A percentile compares a stretch with the other conserved stretches of the same genome.
These are phyloP conservation scores for Drosophila prolongata DNA, from an alignment of 2,888 invertebrate species.

Conservation along the genomic window DNA sequence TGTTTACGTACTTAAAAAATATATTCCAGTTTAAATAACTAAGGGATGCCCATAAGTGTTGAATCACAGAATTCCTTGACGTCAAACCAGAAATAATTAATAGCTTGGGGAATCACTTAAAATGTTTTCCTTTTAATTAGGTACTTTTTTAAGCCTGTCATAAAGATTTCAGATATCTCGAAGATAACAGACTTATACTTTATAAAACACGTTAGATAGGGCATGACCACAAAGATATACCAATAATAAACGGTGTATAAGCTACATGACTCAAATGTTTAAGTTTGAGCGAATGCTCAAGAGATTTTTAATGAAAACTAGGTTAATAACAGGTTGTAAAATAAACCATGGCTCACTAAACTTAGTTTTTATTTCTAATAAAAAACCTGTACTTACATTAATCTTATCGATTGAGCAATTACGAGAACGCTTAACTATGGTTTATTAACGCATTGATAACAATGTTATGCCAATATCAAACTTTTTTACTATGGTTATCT, in stretches of 20 bases:
- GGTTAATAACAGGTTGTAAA: too few relatives aligned
- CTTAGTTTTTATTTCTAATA: background rate
- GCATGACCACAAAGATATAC: background rate
- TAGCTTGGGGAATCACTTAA: too few relatives aligned
- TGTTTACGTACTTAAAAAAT: background rate
- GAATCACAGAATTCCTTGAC: too few relatives aligned
- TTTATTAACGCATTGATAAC: background rate
- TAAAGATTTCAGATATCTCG: background rate
- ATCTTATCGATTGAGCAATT: constrained; percentile 5
- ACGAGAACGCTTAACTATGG: background rate
- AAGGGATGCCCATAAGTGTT: background rate
- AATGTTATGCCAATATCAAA: background rate
- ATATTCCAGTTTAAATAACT: background rate
- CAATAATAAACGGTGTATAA: too few relatives aligned
- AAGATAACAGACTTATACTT: background rate
- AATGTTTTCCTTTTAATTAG: too few relatives aligned
- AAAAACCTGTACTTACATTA: background rate
- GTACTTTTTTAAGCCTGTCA: too few relatives aligned
- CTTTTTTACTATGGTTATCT: background rate
- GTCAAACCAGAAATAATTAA: too few relatives aligned
- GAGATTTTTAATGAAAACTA: background rate
- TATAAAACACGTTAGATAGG: background rate
- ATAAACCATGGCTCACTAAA: background rate
- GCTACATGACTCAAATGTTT: too few relatives aligned
- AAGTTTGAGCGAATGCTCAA: background rate